A percentile compares a stretch with the other conserved stretches of the same genome.
phyloP scores from a whole-genome alignment of 1,140 invertebrate genomes.

The Microplitis demolitor region DNA sequence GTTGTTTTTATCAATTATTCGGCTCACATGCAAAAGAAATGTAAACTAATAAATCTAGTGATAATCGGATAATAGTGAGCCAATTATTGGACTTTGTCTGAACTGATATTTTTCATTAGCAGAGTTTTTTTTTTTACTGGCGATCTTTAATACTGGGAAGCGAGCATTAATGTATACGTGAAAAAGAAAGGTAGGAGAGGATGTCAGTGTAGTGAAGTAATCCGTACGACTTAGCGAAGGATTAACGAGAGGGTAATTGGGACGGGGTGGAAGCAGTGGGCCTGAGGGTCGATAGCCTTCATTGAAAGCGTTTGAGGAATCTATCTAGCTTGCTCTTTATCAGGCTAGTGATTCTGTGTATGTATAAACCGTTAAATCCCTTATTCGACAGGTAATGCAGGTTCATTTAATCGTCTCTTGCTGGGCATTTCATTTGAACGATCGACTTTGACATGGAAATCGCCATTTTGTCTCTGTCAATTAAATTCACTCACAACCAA shows the following conservation, averaged over 20 bases:
- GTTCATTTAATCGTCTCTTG: slow-evolving; percentile 15
- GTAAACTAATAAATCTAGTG: slow-evolving; percentile 1
- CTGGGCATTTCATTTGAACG: not conserved
- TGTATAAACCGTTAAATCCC: not conserved
- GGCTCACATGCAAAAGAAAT: not conserved
- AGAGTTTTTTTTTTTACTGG: not conserved
- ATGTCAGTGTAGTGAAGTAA: slow-evolving; percentile 25
- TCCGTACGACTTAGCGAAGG: slow-evolving; percentile 25
- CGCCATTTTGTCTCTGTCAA: slow-evolving; percentile 12
- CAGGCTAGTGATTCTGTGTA: not conserved
- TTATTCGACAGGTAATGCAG: not conserved
- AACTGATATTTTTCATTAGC: not conserved
- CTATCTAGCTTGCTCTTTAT: not conserved
- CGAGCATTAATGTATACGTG: not conserved
- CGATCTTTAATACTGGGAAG: not conserved
- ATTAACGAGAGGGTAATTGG: slow-evolving; percentile 29
- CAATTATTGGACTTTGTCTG: not conserved
- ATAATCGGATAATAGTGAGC: slow-evolving; percentile 1
- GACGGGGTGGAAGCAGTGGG: slow-evolving; percentile 3
- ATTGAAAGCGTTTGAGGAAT: not conserved
- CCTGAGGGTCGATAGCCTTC: slow-evolving; percentile 7
- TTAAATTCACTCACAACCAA: slow-evolving; percentile 3
- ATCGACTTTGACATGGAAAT: slow-evolving; percentile 12
- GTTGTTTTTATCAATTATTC: too few species aligned
- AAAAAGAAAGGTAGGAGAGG: not conserved